These are phyloP conservation scores for Hassar affinis DNA, from an alignment of 2,113 vertebrate species.

Conservation along the genomic window DNA sequence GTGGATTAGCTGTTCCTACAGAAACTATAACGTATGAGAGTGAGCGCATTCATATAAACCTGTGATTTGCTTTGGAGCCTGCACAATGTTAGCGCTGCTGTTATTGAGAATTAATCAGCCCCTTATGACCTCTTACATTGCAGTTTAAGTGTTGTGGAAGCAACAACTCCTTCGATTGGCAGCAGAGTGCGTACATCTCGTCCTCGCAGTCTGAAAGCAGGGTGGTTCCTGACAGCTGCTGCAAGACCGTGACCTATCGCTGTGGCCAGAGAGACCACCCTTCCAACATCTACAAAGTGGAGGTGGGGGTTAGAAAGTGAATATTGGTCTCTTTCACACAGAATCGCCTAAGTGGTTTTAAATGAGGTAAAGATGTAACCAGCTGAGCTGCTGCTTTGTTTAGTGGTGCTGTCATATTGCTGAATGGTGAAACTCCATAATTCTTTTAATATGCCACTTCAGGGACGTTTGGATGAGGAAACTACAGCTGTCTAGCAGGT, in stretches of 20 bases:
- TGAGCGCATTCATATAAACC: neutral
- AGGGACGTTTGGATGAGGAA: conserved; percentile 28
- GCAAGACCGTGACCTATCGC: conserved; percentile 74
- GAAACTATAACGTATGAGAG: neutral
- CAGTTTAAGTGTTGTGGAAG: conserved; percentile 88
- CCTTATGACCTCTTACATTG: neutral
- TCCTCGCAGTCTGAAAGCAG: conserved; percentile 62
- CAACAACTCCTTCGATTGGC: conserved; percentile 81
- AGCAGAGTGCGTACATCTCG: conserved; percentile 68
- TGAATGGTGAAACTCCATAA: conserved; percentile 7
- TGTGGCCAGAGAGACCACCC: conserved; percentile 82
- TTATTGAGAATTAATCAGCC: neutral
- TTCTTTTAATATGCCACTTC: conserved; percentile 32
- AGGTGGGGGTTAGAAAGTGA: conserved; percentile 68
- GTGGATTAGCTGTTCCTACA: neutral
- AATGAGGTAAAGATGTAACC: conserved; percentile 5
- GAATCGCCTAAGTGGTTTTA: conserved; percentile 5
- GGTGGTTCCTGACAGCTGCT: conserved; percentile 84
- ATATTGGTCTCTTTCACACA: conserved; percentile 1
- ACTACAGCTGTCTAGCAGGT: conserved; percentile 31
- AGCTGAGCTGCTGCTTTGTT: conserved; percentile 17
- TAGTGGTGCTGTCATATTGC: neutral
- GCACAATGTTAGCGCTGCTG: neutral
- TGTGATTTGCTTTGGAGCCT: neutral
- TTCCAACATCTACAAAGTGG: conserved; percentile 87